Evolutionary conservation across 2,888 invertebrate species (phyloP), one percentile per base, ranked within the genome.

Genomic region (Abrostola triplasia): DNA sequence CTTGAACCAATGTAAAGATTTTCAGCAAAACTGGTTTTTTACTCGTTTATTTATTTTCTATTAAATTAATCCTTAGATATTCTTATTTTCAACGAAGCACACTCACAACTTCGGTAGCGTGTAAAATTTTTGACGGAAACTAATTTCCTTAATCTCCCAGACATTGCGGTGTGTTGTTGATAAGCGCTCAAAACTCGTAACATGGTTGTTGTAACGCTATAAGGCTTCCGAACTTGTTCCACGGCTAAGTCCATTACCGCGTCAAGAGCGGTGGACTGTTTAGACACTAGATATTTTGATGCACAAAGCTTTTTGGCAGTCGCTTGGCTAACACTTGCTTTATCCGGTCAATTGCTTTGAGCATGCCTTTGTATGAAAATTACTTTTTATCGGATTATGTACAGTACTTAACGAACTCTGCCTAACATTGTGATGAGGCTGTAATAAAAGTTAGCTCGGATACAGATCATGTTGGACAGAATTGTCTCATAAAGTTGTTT

Each of bases 161-260:
- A 68, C 69, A 72, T 65, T 69, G 67, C 52, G 72, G 78, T 79
- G 64, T 75, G 74, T 72, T 79, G 73, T 73, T 79, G 73, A 75
- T 72, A 80, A 81, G 79, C 70, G 73, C 64, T 82, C 70, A 56
- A 82, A 82, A 81, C 79, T 81, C 63, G 74, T 80, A 78, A 83
- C 83, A 83, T 80, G 79, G 82, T 80, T 80, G 70, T 84, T 68
- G 78, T 80, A 77, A 81, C 83, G 83, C 81, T 75, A 77, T 76
- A 72, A 70, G 58, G 73, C 62, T 74, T 84, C 83, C 84, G 87
- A 86, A 90, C 84, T 88, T 88, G 83, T 83, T 84, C 83, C 77
- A 81, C 79, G 83, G 83, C 79, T 89, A 90, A 92, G 86, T 91
- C 85, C 85, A 91, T 92, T 92, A 92, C 77, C 82, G 75, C 83